Conservation (phyloP, 2,113 vertebrate species). For the Monarcha castaneiventris region DNA sequence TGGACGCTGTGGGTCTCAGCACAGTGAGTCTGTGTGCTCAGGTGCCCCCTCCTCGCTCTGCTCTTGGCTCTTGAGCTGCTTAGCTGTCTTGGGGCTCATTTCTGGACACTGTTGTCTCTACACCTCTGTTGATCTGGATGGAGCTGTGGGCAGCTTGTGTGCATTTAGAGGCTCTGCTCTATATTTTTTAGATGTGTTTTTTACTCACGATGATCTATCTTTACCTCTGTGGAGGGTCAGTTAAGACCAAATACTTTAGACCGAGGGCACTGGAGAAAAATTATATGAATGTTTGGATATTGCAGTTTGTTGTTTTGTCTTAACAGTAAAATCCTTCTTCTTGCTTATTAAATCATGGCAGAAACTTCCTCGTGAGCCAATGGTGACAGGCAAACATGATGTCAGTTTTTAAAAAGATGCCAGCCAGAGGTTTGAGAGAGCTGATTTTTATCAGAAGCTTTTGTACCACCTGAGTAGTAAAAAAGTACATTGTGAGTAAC, state of each 20-base stretch:
- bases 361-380: background rate
- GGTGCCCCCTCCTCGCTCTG: background rate
- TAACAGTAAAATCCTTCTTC: conserved; percentile 22
- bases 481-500: conserved; percentile 42
- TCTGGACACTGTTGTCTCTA: background rate
- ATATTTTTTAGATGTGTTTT: background rate
- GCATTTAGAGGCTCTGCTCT: background rate
- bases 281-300: background rate
- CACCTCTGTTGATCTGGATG: background rate
- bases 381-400: background rate
- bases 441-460: conserved; percentile 8
- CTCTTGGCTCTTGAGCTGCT: background rate
- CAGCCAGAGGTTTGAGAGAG: background rate
- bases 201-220: background rate
- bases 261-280: background rate
- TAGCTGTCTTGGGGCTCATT: background rate
- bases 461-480: background rate
- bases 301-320: background rate
- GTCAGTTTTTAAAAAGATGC: conserved; percentile 4
- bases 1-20: background rate
- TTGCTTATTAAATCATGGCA: background rate
- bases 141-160: background rate
- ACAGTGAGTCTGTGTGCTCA: background rate
- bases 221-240: background rate
- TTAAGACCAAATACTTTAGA: background rate